These are phyloP conservation scores for Stictonetta naevosa DNA, from an alignment of 2,113 vertebrate species.

Conservation along the genomic window DNA sequence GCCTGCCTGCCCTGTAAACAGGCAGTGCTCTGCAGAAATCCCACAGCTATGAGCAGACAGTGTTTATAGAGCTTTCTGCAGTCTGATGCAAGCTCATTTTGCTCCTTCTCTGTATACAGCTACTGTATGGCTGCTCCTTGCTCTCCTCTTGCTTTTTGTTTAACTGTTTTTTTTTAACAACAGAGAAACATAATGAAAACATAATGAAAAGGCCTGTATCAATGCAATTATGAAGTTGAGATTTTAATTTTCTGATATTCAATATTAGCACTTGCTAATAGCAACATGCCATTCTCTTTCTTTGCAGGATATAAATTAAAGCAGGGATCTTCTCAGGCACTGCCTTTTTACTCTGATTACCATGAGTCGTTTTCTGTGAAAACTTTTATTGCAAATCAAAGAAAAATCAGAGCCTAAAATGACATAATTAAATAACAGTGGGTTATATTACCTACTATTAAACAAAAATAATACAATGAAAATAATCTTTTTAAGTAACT, in stretches of 20 bases:
- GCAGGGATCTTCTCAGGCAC: slow-evolving; percentile 23
- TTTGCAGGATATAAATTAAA: slow-evolving; percentile 36
- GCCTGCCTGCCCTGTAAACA: background rate
- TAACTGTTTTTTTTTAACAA: background rate
- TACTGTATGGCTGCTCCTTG: background rate
- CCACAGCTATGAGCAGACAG: background rate
- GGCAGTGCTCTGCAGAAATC: background rate
- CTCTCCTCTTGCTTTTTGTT: background rate
- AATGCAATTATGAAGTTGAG: slow-evolving; percentile 5
- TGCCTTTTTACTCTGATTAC: slow-evolving; percentile 35
- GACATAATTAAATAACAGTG: slow-evolving; percentile 64
- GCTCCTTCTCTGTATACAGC: background rate
- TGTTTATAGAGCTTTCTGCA: background rate
- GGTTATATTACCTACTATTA: slow-evolving; percentile 59
- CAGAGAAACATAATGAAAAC: background rate
- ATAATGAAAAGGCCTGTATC: slow-evolving; percentile 18
- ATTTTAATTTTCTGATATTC: slow-evolving; percentile 65
- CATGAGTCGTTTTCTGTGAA: background rate
- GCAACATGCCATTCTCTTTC: slow-evolving; percentile 10
- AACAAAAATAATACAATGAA: slow-evolving; percentile 67
- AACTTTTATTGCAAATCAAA: slow-evolving; percentile 59
- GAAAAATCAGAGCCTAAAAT: slow-evolving; percentile 46
- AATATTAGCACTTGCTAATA: slow-evolving; percentile 45
- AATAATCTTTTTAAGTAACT: slow-evolving; percentile 63
- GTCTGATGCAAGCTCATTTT: background rate